A percentile compares a stretch with the other conserved stretches of the same genome.
These are phyloP conservation scores for Chloropsis hardwickii DNA, from an alignment of 2,113 vertebrate genomes.

Conservation along the genomic window DNA sequence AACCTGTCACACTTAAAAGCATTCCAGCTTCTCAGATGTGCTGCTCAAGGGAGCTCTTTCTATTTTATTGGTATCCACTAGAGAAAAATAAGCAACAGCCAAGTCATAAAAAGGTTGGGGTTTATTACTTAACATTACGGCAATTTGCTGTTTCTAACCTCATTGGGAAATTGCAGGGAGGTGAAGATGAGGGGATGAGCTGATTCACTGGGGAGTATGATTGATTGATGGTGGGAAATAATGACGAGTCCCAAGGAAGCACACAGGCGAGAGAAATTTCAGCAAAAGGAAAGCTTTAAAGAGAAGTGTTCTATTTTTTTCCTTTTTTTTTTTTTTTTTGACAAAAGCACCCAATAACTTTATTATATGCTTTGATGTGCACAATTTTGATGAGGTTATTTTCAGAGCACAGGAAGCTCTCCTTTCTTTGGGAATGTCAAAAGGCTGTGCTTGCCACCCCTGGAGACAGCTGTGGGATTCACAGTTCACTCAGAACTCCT, in stretches of 20 bases:
- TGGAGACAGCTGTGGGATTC: background rate
- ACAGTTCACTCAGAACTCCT: background rate
- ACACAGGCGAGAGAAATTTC: background rate
- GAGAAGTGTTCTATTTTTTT: background rate
- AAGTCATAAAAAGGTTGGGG: background rate
- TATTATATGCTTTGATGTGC: background rate
- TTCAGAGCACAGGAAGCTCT: background rate
- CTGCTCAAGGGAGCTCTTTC: background rate
- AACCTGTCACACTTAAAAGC: background rate
- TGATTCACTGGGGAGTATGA: background rate
- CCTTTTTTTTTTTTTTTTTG: too few species aligned
- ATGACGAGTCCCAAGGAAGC: background rate
- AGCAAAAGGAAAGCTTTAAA: background rate
- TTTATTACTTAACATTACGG: conserved; percentile 14
- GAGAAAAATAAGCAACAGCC: conserved; percentile 20
- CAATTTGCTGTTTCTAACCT: conserved; percentile 17
- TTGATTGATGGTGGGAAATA: background rate
- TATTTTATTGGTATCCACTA: background rate
- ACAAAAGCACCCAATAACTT: background rate
- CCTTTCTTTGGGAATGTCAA: background rate
- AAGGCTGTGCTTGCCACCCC: background rate
- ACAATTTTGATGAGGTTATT: background rate
- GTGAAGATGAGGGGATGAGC: background rate
- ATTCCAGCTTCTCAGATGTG: background rate
- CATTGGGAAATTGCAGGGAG: background rate